Base-by-base conservation (phyloP, 92 coral and sea anemone species). In the Epizoanthus illoricatus region DNA sequence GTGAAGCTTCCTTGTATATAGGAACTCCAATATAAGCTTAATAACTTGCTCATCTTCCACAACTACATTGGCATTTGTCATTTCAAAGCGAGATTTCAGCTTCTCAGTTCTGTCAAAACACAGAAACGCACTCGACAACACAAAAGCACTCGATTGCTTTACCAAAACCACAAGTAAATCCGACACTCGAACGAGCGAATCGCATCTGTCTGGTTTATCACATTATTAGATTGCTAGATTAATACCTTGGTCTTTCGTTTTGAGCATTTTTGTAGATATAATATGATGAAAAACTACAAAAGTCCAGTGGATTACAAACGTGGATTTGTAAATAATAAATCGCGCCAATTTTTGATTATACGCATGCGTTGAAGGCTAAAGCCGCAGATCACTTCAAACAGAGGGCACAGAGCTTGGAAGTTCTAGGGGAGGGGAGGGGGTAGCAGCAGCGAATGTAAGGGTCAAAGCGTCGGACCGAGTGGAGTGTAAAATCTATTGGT, bases 311-410 rank as follows among this genome's bases (percentile, higher is more conserved):
- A 78, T 70, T 78, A 74, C 80, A 74, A 73, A 74, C 82, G 82
- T 78, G 82, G 82, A 78, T 84, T 91, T 84, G 92, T 93, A 86
- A 93, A 93, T 93, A 86, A 93, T 93, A 90, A 73, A 93, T 90
- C 91, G 97, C 96, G 96, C 96, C 96, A 92, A 89, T 89, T 69
- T 21, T 66, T n/a, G 19, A 63, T 39, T 68, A 4, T 83, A 72
- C 94, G 94, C 97, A 89, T 93, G 97, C 94, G 91, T 72, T 19
- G 45, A 71, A n/a, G 18, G 54, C 61, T 78, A 28, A 43, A 45
- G 20, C 82, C 71, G 82, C 82, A 45, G 57, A 33, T 41, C 81
- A 36, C 60, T 15, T 8, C 58, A 73, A 52, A 73, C 61, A 73
- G 6, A 2, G 15, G 28, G 52, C 52, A 28, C 36, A 45, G 52